phyloP scores from a whole-genome alignment of 1,140 invertebrate genomes.

The Drosophila paulistorum region DNA sequence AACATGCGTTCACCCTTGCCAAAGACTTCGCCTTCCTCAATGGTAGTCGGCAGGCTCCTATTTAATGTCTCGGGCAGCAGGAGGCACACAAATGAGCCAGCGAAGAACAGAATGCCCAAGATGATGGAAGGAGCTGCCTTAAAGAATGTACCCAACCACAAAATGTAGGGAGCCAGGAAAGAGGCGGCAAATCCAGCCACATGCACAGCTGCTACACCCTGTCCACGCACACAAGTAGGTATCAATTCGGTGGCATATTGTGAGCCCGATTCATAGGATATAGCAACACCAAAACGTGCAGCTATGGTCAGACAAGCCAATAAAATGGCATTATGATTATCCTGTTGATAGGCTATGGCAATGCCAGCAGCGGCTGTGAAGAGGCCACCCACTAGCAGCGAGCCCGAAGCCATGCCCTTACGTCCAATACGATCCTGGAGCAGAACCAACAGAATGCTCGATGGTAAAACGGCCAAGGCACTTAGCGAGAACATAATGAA shows the following conservation, averaged over 20 bases:
- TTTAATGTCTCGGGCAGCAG: slow-evolving; percentile 87
- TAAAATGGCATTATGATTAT: slow-evolving; percentile 80
- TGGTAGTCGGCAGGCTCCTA: slow-evolving; percentile 85
- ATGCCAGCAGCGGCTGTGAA: slow-evolving; percentile 83
- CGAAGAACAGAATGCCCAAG: slow-evolving; percentile 84
- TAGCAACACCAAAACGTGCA: slow-evolving; percentile 86
- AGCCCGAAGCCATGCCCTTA: slow-evolving; percentile 85
- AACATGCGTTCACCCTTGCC: slow-evolving; percentile 85
- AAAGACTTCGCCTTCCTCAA: slow-evolving; percentile 87
- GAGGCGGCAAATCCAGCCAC: slow-evolving; percentile 85
- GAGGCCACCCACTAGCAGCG: slow-evolving; percentile 84
- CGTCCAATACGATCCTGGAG: slow-evolving; percentile 86
- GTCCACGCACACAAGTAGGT: slow-evolving; percentile 87
- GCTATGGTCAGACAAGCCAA: slow-evolving; percentile 84
- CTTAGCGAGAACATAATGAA: slow-evolving; percentile 86
- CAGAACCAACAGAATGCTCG: slow-evolving; percentile 85
- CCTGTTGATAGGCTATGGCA: slow-evolving; percentile 77
- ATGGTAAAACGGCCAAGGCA: slow-evolving; percentile 85
- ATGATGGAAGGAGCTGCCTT: slow-evolving; percentile 85
- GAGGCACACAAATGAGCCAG: slow-evolving; percentile 85
- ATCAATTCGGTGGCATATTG: slow-evolving; percentile 88
- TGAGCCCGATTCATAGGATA: slow-evolving; percentile 87
- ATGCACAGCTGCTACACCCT: slow-evolving; percentile 85
- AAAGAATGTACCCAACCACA: slow-evolving; percentile 84
- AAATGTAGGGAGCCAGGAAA: slow-evolving; percentile 85